Conservation (phyloP, 2,797 vertebrate species). For the Dendrocincla tyrannina region DNA sequence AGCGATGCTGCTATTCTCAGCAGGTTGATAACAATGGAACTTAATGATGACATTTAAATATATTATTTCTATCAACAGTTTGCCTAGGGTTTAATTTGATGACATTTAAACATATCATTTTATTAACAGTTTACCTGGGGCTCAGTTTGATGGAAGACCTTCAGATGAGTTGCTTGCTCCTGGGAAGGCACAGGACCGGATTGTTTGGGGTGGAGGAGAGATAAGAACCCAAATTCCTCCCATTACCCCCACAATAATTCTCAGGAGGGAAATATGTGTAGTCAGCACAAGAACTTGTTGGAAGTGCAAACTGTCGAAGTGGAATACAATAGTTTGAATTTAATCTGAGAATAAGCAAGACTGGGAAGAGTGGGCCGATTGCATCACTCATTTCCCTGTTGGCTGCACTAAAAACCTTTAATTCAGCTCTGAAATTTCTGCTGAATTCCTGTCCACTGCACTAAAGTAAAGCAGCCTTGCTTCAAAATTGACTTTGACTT, state of each 20-base stretch:
- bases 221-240: not conserved
- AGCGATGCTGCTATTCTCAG: not conserved
- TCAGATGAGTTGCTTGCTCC: not conserved
- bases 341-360: conserved; percentile 2
- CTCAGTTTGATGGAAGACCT: not conserved
- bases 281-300: conserved; percentile 15
- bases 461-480: not conserved
- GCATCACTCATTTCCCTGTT: conserved; percentile 9
- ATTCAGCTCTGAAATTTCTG: conserved; percentile 7
- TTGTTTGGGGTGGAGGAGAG: not conserved
- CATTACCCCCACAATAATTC: not conserved
- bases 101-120: not conserved
- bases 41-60: not conserved
- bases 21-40: not conserved
- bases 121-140: not conserved
- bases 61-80: not conserved
- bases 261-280: not conserved
- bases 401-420: conserved; percentile 11
- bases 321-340: not conserved
- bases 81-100: not conserved
- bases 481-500: conserved; percentile 26
- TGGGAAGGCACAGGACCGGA: not conserved
- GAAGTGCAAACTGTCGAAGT: not conserved
- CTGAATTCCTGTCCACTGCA: not conserved
- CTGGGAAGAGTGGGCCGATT: not conserved